Conservation (phyloP, 2,888 invertebrate species). For the Dendrolimus houi region DNA sequence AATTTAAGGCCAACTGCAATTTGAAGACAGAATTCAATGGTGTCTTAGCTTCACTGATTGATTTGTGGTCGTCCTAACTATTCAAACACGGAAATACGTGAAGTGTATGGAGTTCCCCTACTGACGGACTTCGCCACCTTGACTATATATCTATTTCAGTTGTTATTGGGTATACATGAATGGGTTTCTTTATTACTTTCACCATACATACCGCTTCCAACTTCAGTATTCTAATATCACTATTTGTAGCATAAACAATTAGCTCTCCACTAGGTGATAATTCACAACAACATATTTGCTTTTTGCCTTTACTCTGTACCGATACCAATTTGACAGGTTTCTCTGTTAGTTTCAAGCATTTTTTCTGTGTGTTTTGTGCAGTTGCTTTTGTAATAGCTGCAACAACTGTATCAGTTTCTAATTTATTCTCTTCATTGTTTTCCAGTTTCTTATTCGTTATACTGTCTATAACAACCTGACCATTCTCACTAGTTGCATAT, state of each 20-base stretch:
- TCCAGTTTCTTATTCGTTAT: slow-evolving; percentile 19
- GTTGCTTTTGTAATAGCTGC: slow-evolving; percentile 28
- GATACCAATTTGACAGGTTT: slow-evolving; percentile 82
- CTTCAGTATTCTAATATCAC: slow-evolving; percentile 80
- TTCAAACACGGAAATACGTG: too few species aligned
- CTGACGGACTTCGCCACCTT: too few species aligned
- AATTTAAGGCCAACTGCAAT: too few species aligned
- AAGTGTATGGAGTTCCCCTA: too few species aligned
- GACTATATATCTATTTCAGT: too few species aligned
- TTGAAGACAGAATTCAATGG: too few species aligned
- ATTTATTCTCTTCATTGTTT: slow-evolving; percentile 20
- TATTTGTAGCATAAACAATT: slow-evolving; percentile 85
- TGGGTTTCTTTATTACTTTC: too few species aligned
- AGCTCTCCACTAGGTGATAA: slow-evolving; percentile 83
- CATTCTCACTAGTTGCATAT: slow-evolving; percentile 76
- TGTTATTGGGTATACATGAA: too few species aligned
- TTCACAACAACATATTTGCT: slow-evolving; percentile 81
- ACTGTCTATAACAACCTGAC: slow-evolving; percentile 46
- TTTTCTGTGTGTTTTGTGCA: slow-evolving; percentile 24
- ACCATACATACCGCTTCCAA: slow-evolving; percentile 71
- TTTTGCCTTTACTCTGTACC: slow-evolving; percentile 79
- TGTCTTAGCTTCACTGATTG: too few species aligned
- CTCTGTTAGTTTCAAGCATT: slow-evolving; percentile 51
- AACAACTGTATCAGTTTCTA: slow-evolving; percentile 48
- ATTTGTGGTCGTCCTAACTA: too few species aligned